phyloP scores from a whole-genome alignment of 2,888 invertebrate species.

The Mechanitis messenoides region DNA sequence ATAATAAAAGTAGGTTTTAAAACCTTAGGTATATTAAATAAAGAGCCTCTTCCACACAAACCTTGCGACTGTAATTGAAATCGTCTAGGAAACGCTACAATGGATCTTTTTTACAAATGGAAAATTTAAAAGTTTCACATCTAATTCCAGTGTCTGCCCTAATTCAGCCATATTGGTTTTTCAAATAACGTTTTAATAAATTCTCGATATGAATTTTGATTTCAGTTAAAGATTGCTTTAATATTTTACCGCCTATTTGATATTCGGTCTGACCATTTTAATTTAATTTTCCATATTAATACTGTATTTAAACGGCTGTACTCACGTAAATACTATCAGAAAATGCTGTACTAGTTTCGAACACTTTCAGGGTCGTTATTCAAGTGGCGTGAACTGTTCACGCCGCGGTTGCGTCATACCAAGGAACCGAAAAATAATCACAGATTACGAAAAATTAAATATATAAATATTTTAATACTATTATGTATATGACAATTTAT shows the following conservation, averaged over 20 bases:
- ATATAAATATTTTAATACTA: too few relatives aligned
- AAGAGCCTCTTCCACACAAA: conserved; percentile 34
- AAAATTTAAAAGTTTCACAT: conserved; percentile 52
- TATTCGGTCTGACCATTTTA: too few relatives aligned
- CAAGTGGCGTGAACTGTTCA: too few relatives aligned
- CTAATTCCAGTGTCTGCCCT: conserved; percentile 36
- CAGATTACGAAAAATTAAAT: too few relatives aligned
- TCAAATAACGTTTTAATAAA: neutral
- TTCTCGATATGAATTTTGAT: neutral
- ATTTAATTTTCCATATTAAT: too few relatives aligned
- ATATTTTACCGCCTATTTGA: conserved; percentile 31
- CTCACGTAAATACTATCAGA: too few relatives aligned
- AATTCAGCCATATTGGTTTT: conserved; percentile 11
- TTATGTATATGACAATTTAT: too few relatives aligned
- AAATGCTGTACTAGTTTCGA: too few relatives aligned
- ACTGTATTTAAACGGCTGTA: neutral
- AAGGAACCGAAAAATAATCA: too few relatives aligned
- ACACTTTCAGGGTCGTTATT: too few relatives aligned
- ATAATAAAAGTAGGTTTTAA: too few relatives aligned
- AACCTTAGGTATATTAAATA: conserved; percentile 14
- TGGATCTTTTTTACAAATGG: conserved; percentile 46
- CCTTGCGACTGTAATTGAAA: conserved; percentile 53
- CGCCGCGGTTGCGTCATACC: too few relatives aligned
- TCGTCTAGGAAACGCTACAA: conserved; percentile 58
- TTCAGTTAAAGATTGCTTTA: conserved; percentile 28